Conservation (phyloP, 2,113 vertebrate genomes). For the Aramus guarauna region DNA sequence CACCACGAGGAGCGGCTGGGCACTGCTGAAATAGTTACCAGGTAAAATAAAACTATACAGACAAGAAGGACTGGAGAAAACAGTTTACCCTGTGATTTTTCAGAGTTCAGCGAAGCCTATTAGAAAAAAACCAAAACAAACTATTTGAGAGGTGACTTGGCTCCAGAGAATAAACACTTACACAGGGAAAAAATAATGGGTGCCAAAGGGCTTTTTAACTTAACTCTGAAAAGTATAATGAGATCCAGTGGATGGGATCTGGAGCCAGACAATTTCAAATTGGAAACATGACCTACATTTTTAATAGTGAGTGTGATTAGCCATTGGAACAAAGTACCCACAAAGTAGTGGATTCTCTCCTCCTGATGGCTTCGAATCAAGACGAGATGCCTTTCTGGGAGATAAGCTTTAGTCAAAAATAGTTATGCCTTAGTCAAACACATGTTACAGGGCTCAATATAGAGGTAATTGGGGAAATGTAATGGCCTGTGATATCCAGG, state of each 20-base stretch:
- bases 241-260: background rate
- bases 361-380: conserved; percentile 37
- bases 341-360: conserved; percentile 22
- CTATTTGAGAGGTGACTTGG: background rate
- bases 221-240: background rate
- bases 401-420: conserved; percentile 61
- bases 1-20: background rate
- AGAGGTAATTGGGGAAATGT: conserved; percentile 55
- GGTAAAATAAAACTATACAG: background rate
- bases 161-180: conserved; percentile 1
- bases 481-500: conserved; percentile 59
- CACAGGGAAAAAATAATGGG: background rate
- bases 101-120: background rate
- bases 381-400: conserved; percentile 35
- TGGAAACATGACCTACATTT: conserved; percentile 58
- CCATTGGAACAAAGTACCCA: conserved; percentile 20
- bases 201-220: conserved; percentile 29
- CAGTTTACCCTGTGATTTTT: background rate
- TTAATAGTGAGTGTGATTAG: conserved; percentile 29
- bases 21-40: background rate
- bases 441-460: conserved; percentile 17
- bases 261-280: conserved; percentile 43
- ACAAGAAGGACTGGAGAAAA: background rate
- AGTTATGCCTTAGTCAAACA: conserved; percentile 51
- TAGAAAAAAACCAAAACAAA: background rate